Evolutionary conservation across 2,888 invertebrate species (phyloP).

Genomic region (Protula sp.): DNA sequence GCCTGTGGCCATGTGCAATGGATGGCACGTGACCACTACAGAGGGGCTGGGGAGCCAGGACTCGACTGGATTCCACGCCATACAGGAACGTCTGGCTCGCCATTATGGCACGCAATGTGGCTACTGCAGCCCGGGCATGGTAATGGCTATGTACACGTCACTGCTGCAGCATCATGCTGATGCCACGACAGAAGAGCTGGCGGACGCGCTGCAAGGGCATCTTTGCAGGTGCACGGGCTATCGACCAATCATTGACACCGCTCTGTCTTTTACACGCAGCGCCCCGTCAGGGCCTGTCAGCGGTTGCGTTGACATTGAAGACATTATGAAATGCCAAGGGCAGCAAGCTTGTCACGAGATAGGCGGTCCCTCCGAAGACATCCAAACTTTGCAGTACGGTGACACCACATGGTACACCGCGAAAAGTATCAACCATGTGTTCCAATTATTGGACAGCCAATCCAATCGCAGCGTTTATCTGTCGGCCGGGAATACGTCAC

Average conservation of each 20-base stretch:
- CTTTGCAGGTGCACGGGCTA: constrained; percentile 75
- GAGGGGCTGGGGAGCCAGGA: constrained; percentile 67
- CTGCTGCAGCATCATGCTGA: constrained; percentile 37
- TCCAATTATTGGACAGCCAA: constrained; percentile 24
- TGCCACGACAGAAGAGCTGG: constrained; percentile 63
- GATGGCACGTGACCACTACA: constrained; percentile 67
- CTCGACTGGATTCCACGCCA: constrained; percentile 59
- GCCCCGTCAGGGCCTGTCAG: no score
- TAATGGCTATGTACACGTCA: not conserved
- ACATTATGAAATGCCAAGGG: no score
- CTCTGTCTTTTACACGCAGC: constrained; percentile 72
- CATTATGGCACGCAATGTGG: not conserved
- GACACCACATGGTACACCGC: constrained; percentile 33
- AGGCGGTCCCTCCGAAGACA: no score
- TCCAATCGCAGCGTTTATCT: constrained; percentile 50
- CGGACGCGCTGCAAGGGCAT: constrained; percentile 67
- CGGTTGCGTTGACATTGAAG: not conserved
- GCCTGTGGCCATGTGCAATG: constrained; percentile 62
- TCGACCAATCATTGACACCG: constrained; percentile 71
- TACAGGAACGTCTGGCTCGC: not conserved
- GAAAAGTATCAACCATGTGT: constrained; percentile 25
- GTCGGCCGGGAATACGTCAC: constrained; percentile 71
- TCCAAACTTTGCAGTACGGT: constrained; percentile 24
- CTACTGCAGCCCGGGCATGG: not conserved
- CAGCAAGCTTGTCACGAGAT: no score